Evolutionary conservation across 2,797 vertebrate species (phyloP).

Genomic region (Parotocinclus haroldoi): DNA sequence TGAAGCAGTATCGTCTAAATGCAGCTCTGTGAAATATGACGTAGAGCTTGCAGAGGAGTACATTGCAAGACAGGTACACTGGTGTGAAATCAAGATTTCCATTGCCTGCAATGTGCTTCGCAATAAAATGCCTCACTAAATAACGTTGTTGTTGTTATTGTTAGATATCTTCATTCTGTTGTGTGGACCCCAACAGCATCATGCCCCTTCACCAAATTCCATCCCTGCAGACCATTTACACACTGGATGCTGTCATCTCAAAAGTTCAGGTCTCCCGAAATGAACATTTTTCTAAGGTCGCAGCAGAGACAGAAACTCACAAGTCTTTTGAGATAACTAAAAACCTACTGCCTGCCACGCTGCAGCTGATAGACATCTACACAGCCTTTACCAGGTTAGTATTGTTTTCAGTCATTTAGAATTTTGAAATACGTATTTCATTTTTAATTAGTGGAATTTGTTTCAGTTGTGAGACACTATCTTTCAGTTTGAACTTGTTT

Average conservation of each 20-base stretch:
- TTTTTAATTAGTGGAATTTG: too few relatives aligned
- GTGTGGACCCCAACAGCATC: slow-evolving; percentile 82
- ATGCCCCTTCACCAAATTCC: slow-evolving; percentile 88
- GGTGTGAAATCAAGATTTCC: too few relatives aligned
- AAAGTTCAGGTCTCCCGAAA: slow-evolving; percentile 97
- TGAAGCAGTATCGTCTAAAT: slow-evolving; percentile 81
- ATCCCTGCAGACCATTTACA: slow-evolving; percentile 93
- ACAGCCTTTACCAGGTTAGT: slow-evolving; percentile 87
- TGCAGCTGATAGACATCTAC: slow-evolving; percentile 92
- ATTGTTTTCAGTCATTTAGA: slow-evolving; percentile 10
- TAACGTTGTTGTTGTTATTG: slow-evolving; percentile 31
- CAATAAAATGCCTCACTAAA: not conserved
- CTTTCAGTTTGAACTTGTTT: too few relatives aligned
- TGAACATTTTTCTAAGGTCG: slow-evolving; percentile 93
- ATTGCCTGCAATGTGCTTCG: not conserved
- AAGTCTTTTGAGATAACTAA: slow-evolving; percentile 93
- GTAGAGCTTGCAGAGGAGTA: slow-evolving; percentile 96
- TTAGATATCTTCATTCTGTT: slow-evolving; percentile 93
- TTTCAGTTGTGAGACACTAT: too few relatives aligned
- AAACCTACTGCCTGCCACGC: slow-evolving; percentile 89
- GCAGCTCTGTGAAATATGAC: slow-evolving; percentile 89
- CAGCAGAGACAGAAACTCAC: slow-evolving; percentile 84
- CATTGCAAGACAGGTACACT: slow-evolving; percentile 87
- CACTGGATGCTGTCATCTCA: slow-evolving; percentile 92
- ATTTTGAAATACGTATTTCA: too few relatives aligned